Conservation (phyloP, 2,113 vertebrate genomes). For the Amblyornis subalaris region DNA sequence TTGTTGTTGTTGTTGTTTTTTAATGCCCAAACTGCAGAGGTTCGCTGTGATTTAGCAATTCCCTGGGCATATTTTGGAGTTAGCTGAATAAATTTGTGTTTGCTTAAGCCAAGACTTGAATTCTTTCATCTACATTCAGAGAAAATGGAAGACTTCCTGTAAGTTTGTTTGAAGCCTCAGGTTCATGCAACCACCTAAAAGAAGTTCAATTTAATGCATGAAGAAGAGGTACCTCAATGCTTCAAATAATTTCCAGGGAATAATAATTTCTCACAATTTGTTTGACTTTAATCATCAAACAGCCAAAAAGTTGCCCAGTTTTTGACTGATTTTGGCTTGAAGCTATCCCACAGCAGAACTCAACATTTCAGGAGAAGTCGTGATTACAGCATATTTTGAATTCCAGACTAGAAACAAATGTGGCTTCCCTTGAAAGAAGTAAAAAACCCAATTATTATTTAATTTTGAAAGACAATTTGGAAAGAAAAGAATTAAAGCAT, state of each 20-base stretch:
- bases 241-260: neutral
- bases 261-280: neutral
- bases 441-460: neutral
- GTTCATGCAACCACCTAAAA: neutral
- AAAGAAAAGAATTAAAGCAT: neutral
- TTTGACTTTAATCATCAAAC: neutral
- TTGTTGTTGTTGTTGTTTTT: neutral
- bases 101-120: neutral
- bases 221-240: neutral
- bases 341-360: neutral
- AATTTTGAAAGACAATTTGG: neutral
- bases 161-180: neutral
- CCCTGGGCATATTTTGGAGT: neutral
- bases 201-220: neutral
- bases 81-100: neutral
- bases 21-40: neutral
- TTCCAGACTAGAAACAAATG: neutral
- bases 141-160: neutral
- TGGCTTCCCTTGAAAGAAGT: neutral
- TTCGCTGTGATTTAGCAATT: neutral
- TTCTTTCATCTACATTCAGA: neutral
- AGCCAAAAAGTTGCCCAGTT: neutral
- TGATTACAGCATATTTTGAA: neutral
- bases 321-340: neutral
- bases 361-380: neutral